Evolutionary conservation across 2,888 invertebrate genomes (phyloP), one percentile per base, ranked within the genome.

Genomic region (Bruchidius siliquastri): DNA sequence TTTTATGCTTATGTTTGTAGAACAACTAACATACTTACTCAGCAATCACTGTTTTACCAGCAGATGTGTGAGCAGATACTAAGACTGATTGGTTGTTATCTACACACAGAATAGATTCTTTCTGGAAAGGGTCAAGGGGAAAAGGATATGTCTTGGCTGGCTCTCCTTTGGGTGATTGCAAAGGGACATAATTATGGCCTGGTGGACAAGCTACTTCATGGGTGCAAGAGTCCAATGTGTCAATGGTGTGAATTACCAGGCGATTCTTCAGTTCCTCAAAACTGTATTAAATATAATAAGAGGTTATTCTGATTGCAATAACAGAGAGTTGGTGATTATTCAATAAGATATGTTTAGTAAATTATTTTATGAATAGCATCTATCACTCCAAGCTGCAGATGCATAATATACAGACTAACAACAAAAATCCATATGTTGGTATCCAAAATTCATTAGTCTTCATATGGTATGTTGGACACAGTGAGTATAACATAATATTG

Each of bases 31-130:
- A 68, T 68, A 89, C 94, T 91, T 89, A 98, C 94, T 99, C 97
- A 3, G 99, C 99, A 8, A 98, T 98, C 1, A 99, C 99, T 73
- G 99, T 99, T 91, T 99, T 99, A 72, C 99, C 99, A 70, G 99
- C 99, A 2, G 99, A 99, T 0, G 99, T 99, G 85, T 99, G 99
- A 8, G 99, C 99, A 0, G 99, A 99, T 0, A 99, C 99, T 69
- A 99, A 89, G 4, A 99, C 99, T 13, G 98, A 98, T 84, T 99
- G 98, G 83, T 96, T 93, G 86, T 99, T 99, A 84, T 99, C 98
- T 81, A 99, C 94, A 85, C 99, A 99, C 72, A 95, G 87, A 77
- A 99, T 94, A 0, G 99, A 98, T 87, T 98, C 97, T 82, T 96
- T 96, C 85, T 99, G 99, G 87, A 99, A 99, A 0, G 98, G 95